Evolutionary conservation across 2,113 vertebrate genomes (phyloP), one percentile per base, ranked within the genome.

Genomic region (Rhabdornis inornatus): DNA sequence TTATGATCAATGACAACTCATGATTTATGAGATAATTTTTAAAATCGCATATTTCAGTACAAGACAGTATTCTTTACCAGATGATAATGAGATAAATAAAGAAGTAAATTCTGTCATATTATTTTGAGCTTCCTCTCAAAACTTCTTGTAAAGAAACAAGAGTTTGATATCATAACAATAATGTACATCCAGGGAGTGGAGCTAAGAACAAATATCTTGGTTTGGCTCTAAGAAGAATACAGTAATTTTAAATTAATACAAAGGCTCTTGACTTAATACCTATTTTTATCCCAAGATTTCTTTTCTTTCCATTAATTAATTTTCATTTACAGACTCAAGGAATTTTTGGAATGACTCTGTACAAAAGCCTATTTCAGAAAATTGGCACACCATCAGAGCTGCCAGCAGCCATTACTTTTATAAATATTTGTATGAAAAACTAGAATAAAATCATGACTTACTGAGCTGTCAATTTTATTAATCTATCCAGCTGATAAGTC

Each of bases 241-340:
- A 45, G 57, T 90, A 19, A 96, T 96, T 92, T 92, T 77, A 95
- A 94, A 96, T 80, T 96, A 95, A 94, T 74, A 82, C 60, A 89
- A 92, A 79, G 27, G 39, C 13, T 97, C n/a, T 39, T 44, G 33
- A 76, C 27, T 49, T 76, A 83, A 24, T 52, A 72, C 20, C 9
- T 35, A 75, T 55, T 93, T 97, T 97, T 88, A 96, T 92, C 39
- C 71, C 35, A 53, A 95, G 14, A 68, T 84, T 89, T 95, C 85
- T 89, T 87, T 96, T 93, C 40, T 93, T 93, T 71, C 44, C 85
- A 47, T 96, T 95, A 96, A 96, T 93, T 96, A 95, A 60, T 86
- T 91, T 84, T 27, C 8, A 59, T 76, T 89, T 63, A 11, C 2
- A n/a, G 12, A 44, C 6, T 83, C 64, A 78, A 50, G 13, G 16